Percentiles rank a stretch among this genome's conserved stretches.
Evolutionary conservation across 2,888 invertebrate species (phyloP).

Genomic region (Caenorhabditis panamensis): DNA sequence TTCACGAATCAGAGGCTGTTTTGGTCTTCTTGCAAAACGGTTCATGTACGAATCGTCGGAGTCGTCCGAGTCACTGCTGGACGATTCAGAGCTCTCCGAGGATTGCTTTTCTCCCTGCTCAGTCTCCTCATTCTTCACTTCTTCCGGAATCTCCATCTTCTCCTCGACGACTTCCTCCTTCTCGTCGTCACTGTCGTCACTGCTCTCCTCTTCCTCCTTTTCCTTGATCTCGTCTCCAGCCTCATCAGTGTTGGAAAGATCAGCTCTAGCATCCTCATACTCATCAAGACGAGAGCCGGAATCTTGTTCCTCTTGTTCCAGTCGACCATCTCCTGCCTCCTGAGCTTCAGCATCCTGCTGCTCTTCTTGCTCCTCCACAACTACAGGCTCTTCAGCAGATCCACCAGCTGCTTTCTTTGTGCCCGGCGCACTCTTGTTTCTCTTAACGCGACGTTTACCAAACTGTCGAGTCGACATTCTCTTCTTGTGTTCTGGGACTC

Average conservation of each 20-base stretch:
- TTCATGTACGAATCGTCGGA: neutral
- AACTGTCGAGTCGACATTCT: slow-evolving; percentile 13
- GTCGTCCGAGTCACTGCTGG: neutral
- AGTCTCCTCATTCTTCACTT: neutral
- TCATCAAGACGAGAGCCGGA: too few relatives aligned
- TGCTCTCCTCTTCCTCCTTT: neutral
- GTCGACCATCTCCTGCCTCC: neutral
- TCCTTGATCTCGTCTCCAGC: slow-evolving; percentile 1
- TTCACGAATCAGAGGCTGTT: neutral
- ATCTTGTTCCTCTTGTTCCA: neutral
- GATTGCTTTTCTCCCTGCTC: neutral
- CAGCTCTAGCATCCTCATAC: neutral
- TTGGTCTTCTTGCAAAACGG: neutral
- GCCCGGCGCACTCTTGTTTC: slow-evolving; percentile 8
- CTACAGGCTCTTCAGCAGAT: neutral
- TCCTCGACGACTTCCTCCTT: neutral
- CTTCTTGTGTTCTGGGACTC: slow-evolving; percentile 40
- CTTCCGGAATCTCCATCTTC: neutral
- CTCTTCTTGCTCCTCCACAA: neutral
- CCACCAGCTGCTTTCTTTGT: neutral
- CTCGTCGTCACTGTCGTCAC: neutral
- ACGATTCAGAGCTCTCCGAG: neutral
- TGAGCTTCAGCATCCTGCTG: neutral
- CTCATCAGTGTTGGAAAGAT: neutral
- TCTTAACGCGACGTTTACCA: slow-evolving; percentile 29